These are phyloP conservation scores for Limonius californicus DNA, from an alignment of 1,140 invertebrate genomes.

Conservation along the genomic window DNA sequence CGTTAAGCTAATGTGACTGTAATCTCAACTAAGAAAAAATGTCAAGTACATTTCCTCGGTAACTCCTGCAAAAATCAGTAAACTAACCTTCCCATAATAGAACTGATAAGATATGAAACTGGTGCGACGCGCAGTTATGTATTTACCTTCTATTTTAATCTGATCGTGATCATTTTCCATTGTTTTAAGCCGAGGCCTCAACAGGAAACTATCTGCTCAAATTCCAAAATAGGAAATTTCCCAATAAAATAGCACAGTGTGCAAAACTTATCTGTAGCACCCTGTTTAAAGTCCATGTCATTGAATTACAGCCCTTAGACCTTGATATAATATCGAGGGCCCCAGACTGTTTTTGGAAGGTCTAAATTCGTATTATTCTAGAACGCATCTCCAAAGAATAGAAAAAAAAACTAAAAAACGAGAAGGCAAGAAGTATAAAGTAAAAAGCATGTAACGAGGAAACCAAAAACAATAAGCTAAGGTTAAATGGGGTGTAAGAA, in stretches of 20 bases:
- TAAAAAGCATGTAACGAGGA: background rate
- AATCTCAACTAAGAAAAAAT: too few species aligned
- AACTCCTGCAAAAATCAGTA: too few species aligned
- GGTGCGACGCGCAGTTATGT: background rate
- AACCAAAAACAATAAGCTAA: background rate
- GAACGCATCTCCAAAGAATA: background rate
- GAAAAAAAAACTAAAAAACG: too few species aligned
- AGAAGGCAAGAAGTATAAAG: background rate
- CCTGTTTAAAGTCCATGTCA: background rate
- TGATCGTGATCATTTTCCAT: background rate
- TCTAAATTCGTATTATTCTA: background rate
- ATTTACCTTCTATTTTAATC: background rate
- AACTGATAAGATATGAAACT: background rate
- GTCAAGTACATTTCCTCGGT: too few species aligned
- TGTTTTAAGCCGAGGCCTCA: background rate
- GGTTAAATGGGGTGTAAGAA: conserved; percentile 5
- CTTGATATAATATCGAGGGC: too few species aligned
- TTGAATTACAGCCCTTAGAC: background rate
- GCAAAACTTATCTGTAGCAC: background rate
- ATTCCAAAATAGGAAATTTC: background rate
- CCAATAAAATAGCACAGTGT: background rate
- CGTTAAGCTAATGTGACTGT: too few species aligned
- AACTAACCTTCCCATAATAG: background rate
- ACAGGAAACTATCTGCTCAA: background rate
- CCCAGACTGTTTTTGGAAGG: too few species aligned